phyloP scores from a whole-genome alignment of 2,888 invertebrate species.

The Ceratothoa steindachneri region DNA sequence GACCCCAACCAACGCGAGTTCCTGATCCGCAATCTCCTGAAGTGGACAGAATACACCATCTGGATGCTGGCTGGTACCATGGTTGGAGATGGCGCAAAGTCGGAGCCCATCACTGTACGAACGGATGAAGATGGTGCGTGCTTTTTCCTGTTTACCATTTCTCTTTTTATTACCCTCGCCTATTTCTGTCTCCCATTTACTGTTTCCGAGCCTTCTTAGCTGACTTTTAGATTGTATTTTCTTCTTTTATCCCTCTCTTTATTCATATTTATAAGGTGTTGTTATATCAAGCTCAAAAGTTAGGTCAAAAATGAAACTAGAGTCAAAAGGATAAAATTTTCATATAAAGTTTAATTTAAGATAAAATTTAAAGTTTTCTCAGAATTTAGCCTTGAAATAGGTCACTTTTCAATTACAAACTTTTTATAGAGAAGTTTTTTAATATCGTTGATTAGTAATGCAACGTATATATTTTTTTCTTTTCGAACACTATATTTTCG shows the following conservation, averaged over 20 bases:
- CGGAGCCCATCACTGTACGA: conserved; percentile 83
- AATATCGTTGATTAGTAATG: no score
- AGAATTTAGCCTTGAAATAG: no score
- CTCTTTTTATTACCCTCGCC: background rate
- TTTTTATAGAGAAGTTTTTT: no score
- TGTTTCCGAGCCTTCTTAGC: background rate
- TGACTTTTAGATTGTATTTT: background rate
- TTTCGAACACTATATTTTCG: background rate
- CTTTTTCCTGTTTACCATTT: background rate
- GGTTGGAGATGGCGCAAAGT: conserved; percentile 92
- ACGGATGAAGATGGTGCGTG: conserved; percentile 98
- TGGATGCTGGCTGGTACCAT: conserved; percentile 94
- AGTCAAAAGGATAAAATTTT: no score
- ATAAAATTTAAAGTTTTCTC: no score
- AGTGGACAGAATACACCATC: conserved; percentile 94
- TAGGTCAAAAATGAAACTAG: no score
- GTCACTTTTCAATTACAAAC: no score
- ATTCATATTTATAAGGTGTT: no score
- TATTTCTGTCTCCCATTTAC: background rate
- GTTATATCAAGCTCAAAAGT: no score
- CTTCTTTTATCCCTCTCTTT: background rate
- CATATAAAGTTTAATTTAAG: no score
- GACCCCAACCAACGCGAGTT: conserved; percentile 68
- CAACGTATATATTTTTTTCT: background rate
- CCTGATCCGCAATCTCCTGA: conserved; percentile 80